These are phyloP conservation scores for Rosalia funebris DNA, from an alignment of 2,888 invertebrate genomes.

Conservation along the genomic window DNA sequence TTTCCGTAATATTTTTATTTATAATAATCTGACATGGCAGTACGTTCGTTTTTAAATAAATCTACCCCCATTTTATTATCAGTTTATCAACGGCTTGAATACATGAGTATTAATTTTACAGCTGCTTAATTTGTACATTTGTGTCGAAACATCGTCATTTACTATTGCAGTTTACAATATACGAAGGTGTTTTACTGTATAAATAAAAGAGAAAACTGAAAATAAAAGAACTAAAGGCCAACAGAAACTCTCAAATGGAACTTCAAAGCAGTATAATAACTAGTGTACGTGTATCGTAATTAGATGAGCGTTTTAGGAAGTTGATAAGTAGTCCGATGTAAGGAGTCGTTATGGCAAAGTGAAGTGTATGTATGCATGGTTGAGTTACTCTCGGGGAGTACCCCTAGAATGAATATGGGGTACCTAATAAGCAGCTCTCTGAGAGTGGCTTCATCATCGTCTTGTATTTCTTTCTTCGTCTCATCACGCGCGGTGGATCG, in stretches of 20 bases:
- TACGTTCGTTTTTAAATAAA: no score
- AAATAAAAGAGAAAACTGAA: no score
- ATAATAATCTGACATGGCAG: no score
- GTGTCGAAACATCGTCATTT: no score
- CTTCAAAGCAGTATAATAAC: constrained; percentile 23
- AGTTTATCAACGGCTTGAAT: no score
- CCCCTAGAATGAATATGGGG: constrained; percentile 25
- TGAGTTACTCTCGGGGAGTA: constrained; percentile 11
- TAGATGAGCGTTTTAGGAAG: constrained; percentile 10
- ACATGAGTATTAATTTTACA: no score
- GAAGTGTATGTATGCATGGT: constrained; percentile 8
- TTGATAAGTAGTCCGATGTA: constrained; percentile 16
- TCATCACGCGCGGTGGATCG: constrained; percentile 72
- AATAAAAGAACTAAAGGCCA: constrained; percentile 13
- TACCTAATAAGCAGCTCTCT: constrained; percentile 94
- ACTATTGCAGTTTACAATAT: no score
- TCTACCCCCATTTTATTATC: no score
- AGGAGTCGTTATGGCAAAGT: constrained; percentile 8
- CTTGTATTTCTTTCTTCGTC: constrained; percentile 80
- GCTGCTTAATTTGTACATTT: no score
- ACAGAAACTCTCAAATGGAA: constrained; percentile 17
- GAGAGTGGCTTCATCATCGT: constrained; percentile 89
- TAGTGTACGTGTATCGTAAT: constrained; percentile 21
- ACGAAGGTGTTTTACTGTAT: no score
- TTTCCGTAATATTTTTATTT: no score